Percentiles rank a stretch among this genome's conserved stretches.
phyloP scores from a whole-genome alignment of 2,888 invertebrate genomes.

The Cheilosia urbana region DNA sequence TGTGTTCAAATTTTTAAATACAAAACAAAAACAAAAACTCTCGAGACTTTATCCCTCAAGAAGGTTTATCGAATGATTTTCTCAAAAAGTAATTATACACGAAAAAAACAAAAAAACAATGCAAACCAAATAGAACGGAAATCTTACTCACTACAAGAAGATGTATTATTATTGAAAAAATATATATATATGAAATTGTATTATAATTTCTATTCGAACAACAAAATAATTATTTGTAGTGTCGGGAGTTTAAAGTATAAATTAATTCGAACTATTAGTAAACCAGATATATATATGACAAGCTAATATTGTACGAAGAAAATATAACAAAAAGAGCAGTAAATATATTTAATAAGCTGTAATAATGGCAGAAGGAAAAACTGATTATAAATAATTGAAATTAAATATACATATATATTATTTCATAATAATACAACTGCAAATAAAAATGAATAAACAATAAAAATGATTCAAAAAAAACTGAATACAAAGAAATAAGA shows the following conservation, averaged over 20 bases:
- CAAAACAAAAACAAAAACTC: slow-evolving; percentile 36
- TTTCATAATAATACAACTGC: slow-evolving; percentile 74
- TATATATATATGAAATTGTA: slow-evolving; percentile 59
- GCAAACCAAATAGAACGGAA: slow-evolving; percentile 19
- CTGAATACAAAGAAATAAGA: slow-evolving; percentile 71
- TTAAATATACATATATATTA: slow-evolving; percentile 65
- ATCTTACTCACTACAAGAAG: slow-evolving; percentile 50
- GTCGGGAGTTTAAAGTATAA: slow-evolving; percentile 54
- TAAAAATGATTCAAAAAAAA: slow-evolving; percentile 46
- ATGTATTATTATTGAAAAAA: slow-evolving; percentile 74
- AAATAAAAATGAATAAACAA: slow-evolving; percentile 44
- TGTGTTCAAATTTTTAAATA: not conserved
- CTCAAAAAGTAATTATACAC: slow-evolving; percentile 27
- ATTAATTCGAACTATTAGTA: slow-evolving; percentile 77
- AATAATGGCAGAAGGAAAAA: slow-evolving; percentile 49
- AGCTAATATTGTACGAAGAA: slow-evolving; percentile 80
- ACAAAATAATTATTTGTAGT: slow-evolving; percentile 40
- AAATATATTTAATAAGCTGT: slow-evolving; percentile 54
- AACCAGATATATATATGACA: slow-evolving; percentile 69
- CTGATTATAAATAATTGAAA: slow-evolving; percentile 31
- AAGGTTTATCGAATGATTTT: slow-evolving; percentile 51
- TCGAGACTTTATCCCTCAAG: slow-evolving; percentile 68
- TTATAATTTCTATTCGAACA: slow-evolving; percentile 38
- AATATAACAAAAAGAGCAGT: slow-evolving; percentile 50
- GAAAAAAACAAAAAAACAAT: slow-evolving; percentile 40